A percentile compares a stretch with the other conserved stretches of the same genome.
These are phyloP conservation scores for Trachelus iudaicus DNA, from an alignment of 2,888 invertebrate species.

Conservation along the genomic window DNA sequence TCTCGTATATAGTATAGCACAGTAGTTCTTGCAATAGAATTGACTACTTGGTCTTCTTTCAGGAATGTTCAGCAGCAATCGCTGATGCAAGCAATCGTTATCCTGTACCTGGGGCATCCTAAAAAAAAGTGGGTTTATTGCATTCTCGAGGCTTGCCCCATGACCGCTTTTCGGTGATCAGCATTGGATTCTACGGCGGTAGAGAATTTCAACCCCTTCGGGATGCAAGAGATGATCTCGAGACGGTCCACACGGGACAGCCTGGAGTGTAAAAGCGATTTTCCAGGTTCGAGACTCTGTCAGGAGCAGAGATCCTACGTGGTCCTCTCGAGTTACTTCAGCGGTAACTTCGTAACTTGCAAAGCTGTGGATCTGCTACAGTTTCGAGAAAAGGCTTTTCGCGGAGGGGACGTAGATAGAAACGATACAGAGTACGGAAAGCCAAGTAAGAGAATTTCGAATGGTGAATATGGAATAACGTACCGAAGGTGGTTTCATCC, in stretches of 20 bases:
- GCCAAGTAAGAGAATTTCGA: neutral
- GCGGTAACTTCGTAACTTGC: neutral
- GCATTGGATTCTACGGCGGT: neutral
- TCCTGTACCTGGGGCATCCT: neutral
- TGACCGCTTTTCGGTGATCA: neutral
- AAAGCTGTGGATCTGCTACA: neutral
- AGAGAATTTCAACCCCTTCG: neutral
- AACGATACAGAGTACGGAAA: neutral
- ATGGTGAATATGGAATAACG: slow-evolving; percentile 20
- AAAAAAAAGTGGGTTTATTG: neutral
- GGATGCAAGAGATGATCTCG: neutral
- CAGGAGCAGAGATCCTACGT: neutral
- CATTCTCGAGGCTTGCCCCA: neutral
- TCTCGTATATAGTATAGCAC: neutral
- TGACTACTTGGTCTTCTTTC: neutral
- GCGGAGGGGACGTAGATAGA: neutral
- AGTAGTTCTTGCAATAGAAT: neutral
- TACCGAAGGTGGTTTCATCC: slow-evolving; percentile 55
- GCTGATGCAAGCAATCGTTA: neutral
- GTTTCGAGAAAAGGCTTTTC: neutral
- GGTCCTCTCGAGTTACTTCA: neutral
- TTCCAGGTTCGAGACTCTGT: neutral
- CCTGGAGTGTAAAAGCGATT: neutral
- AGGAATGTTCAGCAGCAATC: neutral
- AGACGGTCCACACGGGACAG: slow-evolving; percentile 6